A percentile compares a stretch with the other conserved stretches of the same genome.
These are phyloP conservation scores for Coenonympha glycerion DNA, from an alignment of 2,888 invertebrate genomes.

Conservation along the genomic window DNA sequence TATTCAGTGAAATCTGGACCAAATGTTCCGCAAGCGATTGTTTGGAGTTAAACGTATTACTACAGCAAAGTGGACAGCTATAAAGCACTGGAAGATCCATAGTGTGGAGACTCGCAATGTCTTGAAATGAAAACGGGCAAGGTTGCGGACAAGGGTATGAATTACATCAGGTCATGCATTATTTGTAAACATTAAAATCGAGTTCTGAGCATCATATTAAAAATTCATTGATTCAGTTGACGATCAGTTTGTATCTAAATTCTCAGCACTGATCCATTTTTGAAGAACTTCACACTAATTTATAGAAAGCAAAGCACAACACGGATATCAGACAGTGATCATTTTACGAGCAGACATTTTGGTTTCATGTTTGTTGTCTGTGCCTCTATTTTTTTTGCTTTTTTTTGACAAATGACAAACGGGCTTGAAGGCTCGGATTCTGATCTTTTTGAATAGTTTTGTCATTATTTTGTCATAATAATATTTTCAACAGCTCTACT, in stretches of 20 bases:
- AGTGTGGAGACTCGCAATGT: slow-evolving; percentile 30
- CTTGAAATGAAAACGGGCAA: not conserved
- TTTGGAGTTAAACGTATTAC: slow-evolving; percentile 75
- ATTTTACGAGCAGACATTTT: not conserved
- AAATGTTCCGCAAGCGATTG: slow-evolving; percentile 73
- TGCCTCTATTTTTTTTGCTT: not conserved
- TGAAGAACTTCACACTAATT: slow-evolving; percentile 71
- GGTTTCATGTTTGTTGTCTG: not conserved
- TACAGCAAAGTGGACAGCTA: slow-evolving; percentile 79
- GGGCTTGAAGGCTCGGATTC: no score
- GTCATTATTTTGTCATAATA: no score
- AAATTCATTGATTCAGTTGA: slow-evolving; percentile 36
- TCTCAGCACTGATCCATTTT: slow-evolving; percentile 53
- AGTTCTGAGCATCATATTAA: no score
- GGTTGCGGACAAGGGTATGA: not conserved
- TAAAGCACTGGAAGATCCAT: slow-evolving; percentile 72
- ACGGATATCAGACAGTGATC: slow-evolving; percentile 23
- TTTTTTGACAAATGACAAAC: not conserved
- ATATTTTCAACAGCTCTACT: no score
- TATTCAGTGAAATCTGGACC: slow-evolving; percentile 61
- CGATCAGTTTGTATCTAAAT: slow-evolving; percentile 59
- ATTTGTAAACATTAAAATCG: slow-evolving; percentile 50
- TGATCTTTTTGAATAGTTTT: no score
- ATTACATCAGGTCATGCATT: slow-evolving; percentile 26
- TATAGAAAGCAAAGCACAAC: slow-evolving; percentile 27